These are phyloP conservation scores for Trichonephila clavata DNA, from an alignment of 1,140 invertebrate genomes.

Conservation along the genomic window DNA sequence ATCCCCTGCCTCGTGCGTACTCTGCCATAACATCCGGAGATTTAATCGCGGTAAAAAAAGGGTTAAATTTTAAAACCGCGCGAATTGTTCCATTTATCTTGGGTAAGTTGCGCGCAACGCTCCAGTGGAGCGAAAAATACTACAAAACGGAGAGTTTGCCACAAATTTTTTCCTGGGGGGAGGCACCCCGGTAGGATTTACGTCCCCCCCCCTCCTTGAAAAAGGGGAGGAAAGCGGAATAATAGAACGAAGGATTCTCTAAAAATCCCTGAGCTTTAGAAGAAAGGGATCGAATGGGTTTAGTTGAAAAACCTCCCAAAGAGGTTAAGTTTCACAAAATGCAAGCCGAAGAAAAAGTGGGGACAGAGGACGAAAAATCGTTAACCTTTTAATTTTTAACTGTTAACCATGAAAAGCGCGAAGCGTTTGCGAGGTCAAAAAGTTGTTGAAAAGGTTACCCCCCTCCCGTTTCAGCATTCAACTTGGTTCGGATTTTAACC, in stretches of 20 bases:
- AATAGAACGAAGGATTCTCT: not conserved
- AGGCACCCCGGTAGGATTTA: not conserved
- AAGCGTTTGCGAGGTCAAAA: constrained; percentile 43
- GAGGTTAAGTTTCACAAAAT: constrained; percentile 56
- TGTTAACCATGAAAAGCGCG: constrained; percentile 3
- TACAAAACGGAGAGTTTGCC: constrained; percentile 73
- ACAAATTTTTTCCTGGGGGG: constrained; percentile 28
- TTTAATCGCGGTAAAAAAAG: constrained; percentile 18
- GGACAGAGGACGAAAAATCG: constrained; percentile 51
- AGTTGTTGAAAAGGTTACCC: constrained; percentile 60
- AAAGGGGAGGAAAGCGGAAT: not conserved
- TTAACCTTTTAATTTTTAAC: constrained; percentile 73
- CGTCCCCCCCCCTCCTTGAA: not conserved
- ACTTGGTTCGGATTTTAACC: not conserved
- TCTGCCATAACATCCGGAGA: constrained; percentile 68
- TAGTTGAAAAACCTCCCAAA: constrained; percentile 41
- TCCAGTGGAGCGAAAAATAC: constrained; percentile 70
- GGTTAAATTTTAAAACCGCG: constrained; percentile 69
- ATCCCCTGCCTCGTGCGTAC: constrained; percentile 43
- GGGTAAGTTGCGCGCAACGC: constrained; percentile 9
- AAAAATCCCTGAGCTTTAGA: constrained; percentile 14
- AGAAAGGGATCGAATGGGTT: constrained; percentile 31
- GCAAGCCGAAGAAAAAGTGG: not conserved
- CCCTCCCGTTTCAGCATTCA: too few relatives aligned
- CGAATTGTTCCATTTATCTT: constrained; percentile 71